Percentiles rank a stretch among this genome's conserved stretches.
phyloP scores from a whole-genome alignment of 2,888 invertebrate genomes.

The Cryptocephalus moraei region DNA sequence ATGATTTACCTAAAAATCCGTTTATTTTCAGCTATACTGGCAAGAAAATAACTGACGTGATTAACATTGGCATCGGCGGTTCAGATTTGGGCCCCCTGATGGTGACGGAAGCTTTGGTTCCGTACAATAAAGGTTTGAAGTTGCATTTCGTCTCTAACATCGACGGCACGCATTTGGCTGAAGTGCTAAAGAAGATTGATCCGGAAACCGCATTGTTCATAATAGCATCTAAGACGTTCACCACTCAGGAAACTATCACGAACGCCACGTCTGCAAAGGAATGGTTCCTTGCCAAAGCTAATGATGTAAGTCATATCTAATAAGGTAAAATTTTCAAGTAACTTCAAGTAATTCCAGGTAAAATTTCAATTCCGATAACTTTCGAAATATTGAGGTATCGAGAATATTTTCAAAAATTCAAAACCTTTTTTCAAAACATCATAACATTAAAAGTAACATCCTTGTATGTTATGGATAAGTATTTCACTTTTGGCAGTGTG shows the following conservation, averaged over 20 bases:
- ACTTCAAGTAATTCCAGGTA: too few species aligned
- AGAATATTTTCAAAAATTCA: too few species aligned
- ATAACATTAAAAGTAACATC: too few species aligned
- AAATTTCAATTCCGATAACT: too few species aligned
- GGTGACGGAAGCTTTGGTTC: slow-evolving; percentile 96
- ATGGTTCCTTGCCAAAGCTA: slow-evolving; percentile 83
- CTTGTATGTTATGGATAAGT: too few species aligned
- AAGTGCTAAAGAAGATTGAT: slow-evolving; percentile 79
- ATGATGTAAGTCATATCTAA: slow-evolving; percentile 65
- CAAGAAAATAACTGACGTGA: slow-evolving; percentile 89
- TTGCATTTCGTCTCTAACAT: slow-evolving; percentile 98
- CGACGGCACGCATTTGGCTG: slow-evolving; percentile 96
- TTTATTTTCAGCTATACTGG: slow-evolving; percentile 61
- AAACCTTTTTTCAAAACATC: too few species aligned
- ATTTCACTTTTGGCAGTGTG: too few species aligned
- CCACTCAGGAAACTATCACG: slow-evolving; percentile 98
- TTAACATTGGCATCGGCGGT: slow-evolving; percentile 99
- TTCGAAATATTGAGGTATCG: too few species aligned
- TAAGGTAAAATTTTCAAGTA: too few species aligned
- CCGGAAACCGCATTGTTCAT: slow-evolving; percentile 95
- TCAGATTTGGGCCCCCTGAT: slow-evolving; percentile 97
- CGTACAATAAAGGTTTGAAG: slow-evolving; percentile 76
- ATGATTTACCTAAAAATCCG: too few species aligned
- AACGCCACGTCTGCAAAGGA: slow-evolving; percentile 96
- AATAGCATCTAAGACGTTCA: slow-evolving; percentile 98